A percentile compares a stretch with the other conserved stretches of the same genome.
phyloP scores from a whole-genome alignment of 2,797 vertebrate species.

The Paratrypauchen microcephalus region DNA sequence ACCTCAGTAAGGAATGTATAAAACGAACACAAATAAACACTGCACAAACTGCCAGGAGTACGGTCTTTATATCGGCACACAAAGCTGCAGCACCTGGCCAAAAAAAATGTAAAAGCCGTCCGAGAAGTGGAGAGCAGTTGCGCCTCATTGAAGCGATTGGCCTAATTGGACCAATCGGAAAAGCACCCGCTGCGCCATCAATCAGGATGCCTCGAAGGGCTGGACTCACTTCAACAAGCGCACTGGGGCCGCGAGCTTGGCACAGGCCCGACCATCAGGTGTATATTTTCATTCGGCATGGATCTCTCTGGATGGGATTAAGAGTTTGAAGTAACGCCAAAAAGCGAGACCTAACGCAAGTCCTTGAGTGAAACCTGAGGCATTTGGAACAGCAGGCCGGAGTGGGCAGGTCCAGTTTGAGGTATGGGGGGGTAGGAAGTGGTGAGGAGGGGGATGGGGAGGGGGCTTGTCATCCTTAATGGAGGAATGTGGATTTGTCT shows the following conservation, averaged over 20 bases:
- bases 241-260: conserved; percentile 23
- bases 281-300: conserved; percentile 23
- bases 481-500: conserved; percentile 70
- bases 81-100: conserved; percentile 37
- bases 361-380: conserved; percentile 61
- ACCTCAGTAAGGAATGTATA: neutral
- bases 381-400: conserved; percentile 57
- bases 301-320: conserved; percentile 12
- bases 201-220: conserved; percentile 41
- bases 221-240: conserved; percentile 57
- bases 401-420: conserved; percentile 47
- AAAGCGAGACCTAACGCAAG: conserved; percentile 41
- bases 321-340: conserved; percentile 44
- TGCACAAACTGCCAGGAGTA: neutral
- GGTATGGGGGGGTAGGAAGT: neutral
- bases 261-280: conserved; percentile 42
- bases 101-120: conserved; percentile 22
- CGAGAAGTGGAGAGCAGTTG: conserved; percentile 23
- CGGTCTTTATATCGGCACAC: neutral
- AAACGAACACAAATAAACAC: neutral
- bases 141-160: conserved; percentile 45
- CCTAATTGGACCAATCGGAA: conserved; percentile 58
- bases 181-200: conserved; percentile 47
- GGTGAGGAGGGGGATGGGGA: neutral
- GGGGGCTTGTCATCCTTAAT: conserved; percentile 63